A percentile compares a stretch with the other conserved stretches of the same genome.
Conservation (phyloP, 2,113 vertebrate genomes). For the Oxyruncus cristatus region DNA sequence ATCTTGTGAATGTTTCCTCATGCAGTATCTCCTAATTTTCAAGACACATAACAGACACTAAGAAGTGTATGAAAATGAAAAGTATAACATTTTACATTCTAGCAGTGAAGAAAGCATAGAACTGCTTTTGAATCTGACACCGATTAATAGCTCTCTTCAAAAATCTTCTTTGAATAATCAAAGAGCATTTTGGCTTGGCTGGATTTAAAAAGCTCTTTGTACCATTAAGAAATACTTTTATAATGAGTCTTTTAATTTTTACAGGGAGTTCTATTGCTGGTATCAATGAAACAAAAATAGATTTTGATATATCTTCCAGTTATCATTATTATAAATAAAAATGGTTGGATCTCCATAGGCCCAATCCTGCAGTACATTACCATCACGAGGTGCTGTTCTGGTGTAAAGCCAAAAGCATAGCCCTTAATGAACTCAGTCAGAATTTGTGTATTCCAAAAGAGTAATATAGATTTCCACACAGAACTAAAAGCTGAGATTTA, state of each 20-base stretch:
- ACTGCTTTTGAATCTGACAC: slow-evolving; percentile 19
- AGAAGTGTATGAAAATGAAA: slow-evolving; percentile 16
- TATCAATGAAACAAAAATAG: background rate
- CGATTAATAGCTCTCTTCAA: background rate
- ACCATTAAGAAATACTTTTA: background rate
- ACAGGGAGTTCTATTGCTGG: background rate
- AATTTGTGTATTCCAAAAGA: background rate
- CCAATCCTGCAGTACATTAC: background rate
- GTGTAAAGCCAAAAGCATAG: background rate
- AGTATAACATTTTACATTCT: slow-evolving; percentile 1
- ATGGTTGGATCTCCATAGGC: background rate
- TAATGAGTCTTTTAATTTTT: slow-evolving; percentile 19
- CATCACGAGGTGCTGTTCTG: background rate
- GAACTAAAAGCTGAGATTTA: background rate
- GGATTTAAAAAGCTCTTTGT: slow-evolving; percentile 7
- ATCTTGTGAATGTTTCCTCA: background rate
- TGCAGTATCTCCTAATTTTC: background rate
- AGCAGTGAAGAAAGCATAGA: background rate
- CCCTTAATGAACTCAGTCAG: background rate
- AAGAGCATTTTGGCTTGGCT: background rate
- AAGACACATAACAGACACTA: background rate
- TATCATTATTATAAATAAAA: slow-evolving; percentile 10
- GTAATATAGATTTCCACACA: background rate
- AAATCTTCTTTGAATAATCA: slow-evolving; percentile 42
- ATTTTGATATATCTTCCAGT: background rate